Conservation (phyloP, 2,113 vertebrate genomes). For the Mustela lutreola region DNA sequence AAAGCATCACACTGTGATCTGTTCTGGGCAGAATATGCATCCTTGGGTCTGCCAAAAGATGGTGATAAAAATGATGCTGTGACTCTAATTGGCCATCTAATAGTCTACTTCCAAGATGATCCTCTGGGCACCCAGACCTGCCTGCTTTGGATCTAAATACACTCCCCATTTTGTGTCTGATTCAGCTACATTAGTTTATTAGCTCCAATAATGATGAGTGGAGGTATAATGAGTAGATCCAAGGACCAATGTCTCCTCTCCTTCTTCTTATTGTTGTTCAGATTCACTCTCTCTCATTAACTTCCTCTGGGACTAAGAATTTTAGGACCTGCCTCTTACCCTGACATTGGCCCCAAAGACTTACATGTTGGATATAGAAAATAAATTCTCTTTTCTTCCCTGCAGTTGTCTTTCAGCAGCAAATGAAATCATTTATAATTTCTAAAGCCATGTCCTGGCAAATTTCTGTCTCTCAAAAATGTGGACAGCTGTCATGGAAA, state of each 20-base stretch:
- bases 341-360: background rate
- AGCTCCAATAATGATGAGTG: background rate
- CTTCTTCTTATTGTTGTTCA: background rate
- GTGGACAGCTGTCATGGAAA: slow-evolving; percentile 59
- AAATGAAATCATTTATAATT: slow-evolving; percentile 64
- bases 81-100: background rate
- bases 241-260: background rate
- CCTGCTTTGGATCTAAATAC: background rate
- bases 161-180: background rate
- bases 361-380: background rate
- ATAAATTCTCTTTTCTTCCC: background rate
- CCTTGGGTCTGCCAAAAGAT: background rate
- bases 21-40: background rate
- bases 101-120: background rate
- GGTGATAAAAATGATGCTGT: background rate
- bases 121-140: background rate
- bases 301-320: background rate
- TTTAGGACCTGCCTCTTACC: background rate
- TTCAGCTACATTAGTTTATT: background rate
- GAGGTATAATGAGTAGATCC: background rate
- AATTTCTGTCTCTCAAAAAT: slow-evolving; percentile 48
- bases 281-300: background rate
- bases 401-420: slow-evolving; percentile 52
- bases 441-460: slow-evolving; percentile 11
- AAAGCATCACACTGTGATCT: background rate